Conservation (phyloP, 2,113 vertebrate species). For the Clarias magur region DNA sequence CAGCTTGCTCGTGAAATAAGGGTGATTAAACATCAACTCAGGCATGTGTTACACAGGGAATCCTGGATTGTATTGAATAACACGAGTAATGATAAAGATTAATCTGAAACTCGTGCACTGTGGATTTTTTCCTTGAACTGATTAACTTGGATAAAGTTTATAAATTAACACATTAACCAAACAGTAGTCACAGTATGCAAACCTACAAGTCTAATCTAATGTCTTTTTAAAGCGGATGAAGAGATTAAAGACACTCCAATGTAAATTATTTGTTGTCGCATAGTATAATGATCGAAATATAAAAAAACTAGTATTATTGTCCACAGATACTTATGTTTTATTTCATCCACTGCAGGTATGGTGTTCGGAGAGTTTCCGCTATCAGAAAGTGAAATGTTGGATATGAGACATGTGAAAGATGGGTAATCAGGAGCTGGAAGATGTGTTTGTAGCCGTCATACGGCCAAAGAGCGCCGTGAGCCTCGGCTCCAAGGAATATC, state of each 20-base stretch:
- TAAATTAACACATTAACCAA: not conserved
- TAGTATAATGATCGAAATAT: too few relatives aligned
- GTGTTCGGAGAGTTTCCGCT: constrained; percentile 5
- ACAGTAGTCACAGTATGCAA: not conserved
- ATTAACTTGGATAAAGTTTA: not conserved
- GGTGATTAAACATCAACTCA: not conserved
- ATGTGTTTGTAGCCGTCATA: constrained; percentile 92
- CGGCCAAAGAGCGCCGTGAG: constrained; percentile 94
- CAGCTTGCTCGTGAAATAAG: not conserved
- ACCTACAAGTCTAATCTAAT: not conserved
- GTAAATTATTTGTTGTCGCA: not conserved
- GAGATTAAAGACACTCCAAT: not conserved
- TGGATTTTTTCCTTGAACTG: not conserved
- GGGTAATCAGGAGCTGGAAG: constrained; percentile 90
- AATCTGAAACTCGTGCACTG: rapidly evolving
- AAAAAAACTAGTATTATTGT: not conserved
- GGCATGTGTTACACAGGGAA: not conserved
- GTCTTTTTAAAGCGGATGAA: not conserved
- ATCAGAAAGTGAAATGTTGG: constrained; percentile 42
- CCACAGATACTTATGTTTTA: not conserved
- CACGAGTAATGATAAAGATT: not conserved
- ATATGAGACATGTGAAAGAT: constrained; percentile 65
- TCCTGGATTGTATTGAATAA: not conserved
- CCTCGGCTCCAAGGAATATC: constrained; percentile 94
- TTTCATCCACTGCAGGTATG: constrained; percentile 47